These are phyloP conservation scores for Heterodera filipjevi DNA, from an alignment of 2,888 invertebrate genomes.

Conservation along the genomic window DNA sequence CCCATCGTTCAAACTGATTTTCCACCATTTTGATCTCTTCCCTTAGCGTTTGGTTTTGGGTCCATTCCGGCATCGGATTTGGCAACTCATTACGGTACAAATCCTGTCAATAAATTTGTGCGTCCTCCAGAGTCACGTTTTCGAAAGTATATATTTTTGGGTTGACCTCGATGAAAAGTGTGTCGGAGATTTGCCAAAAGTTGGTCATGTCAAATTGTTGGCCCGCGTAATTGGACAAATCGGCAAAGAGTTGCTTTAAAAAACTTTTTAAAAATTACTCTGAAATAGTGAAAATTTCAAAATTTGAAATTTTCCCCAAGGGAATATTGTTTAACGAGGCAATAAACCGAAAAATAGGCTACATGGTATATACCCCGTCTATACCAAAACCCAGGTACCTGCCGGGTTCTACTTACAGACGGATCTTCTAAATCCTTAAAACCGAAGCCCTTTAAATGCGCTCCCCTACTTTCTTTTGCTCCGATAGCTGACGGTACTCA, in stretches of 20 bases:
- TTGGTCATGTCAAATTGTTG: conserved; percentile 47
- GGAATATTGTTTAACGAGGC: too few species aligned
- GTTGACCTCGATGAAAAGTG: conserved; percentile 51
- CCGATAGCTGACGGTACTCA: conserved; percentile 45
- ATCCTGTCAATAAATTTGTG: conserved; percentile 31
- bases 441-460: background rate
- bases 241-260: conserved; percentile 26
- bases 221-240: conserved; percentile 49
- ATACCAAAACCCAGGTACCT: too few species aligned
- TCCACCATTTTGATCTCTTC: conserved; percentile 47
- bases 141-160: background rate
- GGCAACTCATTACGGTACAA: conserved; percentile 50
- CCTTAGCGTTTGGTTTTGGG: conserved; percentile 52
- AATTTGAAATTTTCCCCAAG: too few species aligned
- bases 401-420: background rate
- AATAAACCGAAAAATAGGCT: too few species aligned
- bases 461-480: background rate
- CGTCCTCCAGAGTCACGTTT: background rate
- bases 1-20: conserved; percentile 40
- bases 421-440: too few species aligned
- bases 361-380: too few species aligned
- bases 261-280: background rate
- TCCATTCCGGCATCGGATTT: conserved; percentile 46
- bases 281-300: too few species aligned
- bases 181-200: conserved; percentile 52